Evolutionary conservation across 2,888 invertebrate genomes (phyloP).

Genomic region (Sarcophaga rosellei): DNA sequence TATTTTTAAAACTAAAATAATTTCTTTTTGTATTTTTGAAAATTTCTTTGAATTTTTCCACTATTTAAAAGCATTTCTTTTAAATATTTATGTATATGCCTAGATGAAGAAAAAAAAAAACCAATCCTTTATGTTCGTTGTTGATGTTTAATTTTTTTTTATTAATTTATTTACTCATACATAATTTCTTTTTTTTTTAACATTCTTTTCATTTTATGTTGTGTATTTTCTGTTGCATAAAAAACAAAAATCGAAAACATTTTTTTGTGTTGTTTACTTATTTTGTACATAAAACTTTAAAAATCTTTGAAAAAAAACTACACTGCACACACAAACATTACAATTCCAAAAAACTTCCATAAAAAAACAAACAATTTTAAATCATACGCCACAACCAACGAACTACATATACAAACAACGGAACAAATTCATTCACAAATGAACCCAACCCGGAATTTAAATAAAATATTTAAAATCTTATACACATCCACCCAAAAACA

Average conservation of each 20-base stretch:
- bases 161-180: constrained; percentile 59
- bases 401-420: constrained; percentile 25
- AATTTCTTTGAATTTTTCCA: not conserved
- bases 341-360: constrained; percentile 32
- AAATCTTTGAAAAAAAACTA: constrained; percentile 54
- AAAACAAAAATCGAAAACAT: constrained; percentile 50
- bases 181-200: constrained; percentile 48
- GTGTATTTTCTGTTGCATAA: constrained; percentile 64
- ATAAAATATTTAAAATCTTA: constrained; percentile 40
- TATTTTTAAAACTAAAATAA: too few relatives aligned
- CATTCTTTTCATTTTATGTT: constrained; percentile 62
- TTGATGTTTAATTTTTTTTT: constrained; percentile 1
- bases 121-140: constrained; percentile 37
- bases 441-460: constrained; percentile 33
- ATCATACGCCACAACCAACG: not conserved
- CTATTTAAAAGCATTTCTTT: constrained; percentile 54
- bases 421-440: constrained; percentile 42
- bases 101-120: not conserved
- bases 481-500: constrained; percentile 44
- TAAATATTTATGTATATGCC: constrained; percentile 29
- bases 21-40: not conserved
- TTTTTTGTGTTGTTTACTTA: constrained; percentile 66
- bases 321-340: constrained; percentile 65
- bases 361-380: constrained; percentile 29
- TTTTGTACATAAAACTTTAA: constrained; percentile 53